Percentiles rank a stretch among this genome's conserved stretches.
These are phyloP conservation scores for Epiperipatus broadwayi DNA, from an alignment of 2,888 invertebrate species.

Conservation along the genomic window DNA sequence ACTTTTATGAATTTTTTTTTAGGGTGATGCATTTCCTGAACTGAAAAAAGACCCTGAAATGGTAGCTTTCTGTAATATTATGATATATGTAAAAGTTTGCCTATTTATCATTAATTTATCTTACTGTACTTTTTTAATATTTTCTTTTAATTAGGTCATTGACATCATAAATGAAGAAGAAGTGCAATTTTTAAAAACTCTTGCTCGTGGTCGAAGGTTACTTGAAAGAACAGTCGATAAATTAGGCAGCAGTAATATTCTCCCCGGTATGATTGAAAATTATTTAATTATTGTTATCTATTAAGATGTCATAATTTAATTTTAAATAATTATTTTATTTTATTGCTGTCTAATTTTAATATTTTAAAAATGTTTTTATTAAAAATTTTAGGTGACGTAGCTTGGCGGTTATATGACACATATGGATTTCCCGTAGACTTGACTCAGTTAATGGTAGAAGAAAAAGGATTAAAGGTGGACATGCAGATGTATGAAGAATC, in stretches of 20 bases:
- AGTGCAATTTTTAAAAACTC: constrained; percentile 84
- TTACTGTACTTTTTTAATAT: constrained; percentile 1
- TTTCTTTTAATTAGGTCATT: constrained; percentile 35
- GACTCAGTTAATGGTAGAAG: constrained; percentile 93
- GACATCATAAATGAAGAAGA: constrained; percentile 96
- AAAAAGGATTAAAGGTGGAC: constrained; percentile 68
- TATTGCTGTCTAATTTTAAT: background rate
- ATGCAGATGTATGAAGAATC: constrained; percentile 76
- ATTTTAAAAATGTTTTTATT: background rate
- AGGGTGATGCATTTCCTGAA: constrained; percentile 44
- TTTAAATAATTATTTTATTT: background rate
- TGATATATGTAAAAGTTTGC: background rate
- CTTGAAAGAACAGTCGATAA: constrained; percentile 75
- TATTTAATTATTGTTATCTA: background rate
- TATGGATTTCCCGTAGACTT: constrained; percentile 97
- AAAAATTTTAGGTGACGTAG: constrained; percentile 60
- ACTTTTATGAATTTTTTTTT: constrained; percentile 17
- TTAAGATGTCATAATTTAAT: background rate
- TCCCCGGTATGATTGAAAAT: constrained; percentile 59
- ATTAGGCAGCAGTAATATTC: constrained; percentile 43
- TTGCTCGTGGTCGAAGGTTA: constrained; percentile 68
- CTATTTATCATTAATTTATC: background rate
- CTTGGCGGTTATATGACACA: constrained; percentile 96
- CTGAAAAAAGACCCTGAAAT: constrained; percentile 66
- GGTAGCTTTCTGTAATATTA: constrained; percentile 30